Evolutionary conservation across 1,140 invertebrate species (phyloP).

Genomic region (Calliphora vicina): DNA sequence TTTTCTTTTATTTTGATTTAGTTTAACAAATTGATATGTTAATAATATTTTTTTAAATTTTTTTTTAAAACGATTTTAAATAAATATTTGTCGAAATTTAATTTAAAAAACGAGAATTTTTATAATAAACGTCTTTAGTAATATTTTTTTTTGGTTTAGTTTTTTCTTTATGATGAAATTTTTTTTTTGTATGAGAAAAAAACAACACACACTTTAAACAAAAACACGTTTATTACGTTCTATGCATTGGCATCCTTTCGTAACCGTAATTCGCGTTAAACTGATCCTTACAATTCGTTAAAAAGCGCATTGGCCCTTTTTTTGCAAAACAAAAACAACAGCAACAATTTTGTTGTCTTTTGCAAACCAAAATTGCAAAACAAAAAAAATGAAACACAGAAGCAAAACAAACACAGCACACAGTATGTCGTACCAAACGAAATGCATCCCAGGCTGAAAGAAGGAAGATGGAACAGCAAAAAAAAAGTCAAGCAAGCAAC

Average conservation of each 20-base stretch:
- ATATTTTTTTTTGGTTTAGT: not conserved
- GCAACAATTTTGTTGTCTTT: not conserved
- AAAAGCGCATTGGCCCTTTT: slow-evolving; percentile 40
- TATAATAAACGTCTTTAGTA: not conserved
- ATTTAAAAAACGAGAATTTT: not conserved
- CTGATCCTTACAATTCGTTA: slow-evolving; percentile 55
- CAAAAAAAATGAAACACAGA: not conserved
- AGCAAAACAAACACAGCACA: not conserved
- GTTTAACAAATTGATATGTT: not conserved
- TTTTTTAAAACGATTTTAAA: not conserved
- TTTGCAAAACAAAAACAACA: slow-evolving; percentile 7
- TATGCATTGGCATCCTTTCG: slow-evolving; percentile 55
- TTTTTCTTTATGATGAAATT: not conserved
- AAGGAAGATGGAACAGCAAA: not conserved
- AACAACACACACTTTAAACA: slow-evolving; percentile 3
- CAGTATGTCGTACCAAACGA: not conserved
- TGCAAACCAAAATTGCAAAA: not conserved
- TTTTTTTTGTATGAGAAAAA: not conserved
- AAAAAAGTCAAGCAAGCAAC: not conserved
- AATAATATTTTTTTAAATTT: not conserved
- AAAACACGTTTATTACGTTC: slow-evolving; percentile 28
- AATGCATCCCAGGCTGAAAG: slow-evolving; percentile 10
- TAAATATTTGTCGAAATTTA: not conserved
- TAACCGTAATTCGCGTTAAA: slow-evolving; percentile 63
- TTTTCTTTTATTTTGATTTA: not conserved